Evolutionary conservation across 1,140 invertebrate species (phyloP).

Genomic region (Drosophila ohnishii): DNA sequence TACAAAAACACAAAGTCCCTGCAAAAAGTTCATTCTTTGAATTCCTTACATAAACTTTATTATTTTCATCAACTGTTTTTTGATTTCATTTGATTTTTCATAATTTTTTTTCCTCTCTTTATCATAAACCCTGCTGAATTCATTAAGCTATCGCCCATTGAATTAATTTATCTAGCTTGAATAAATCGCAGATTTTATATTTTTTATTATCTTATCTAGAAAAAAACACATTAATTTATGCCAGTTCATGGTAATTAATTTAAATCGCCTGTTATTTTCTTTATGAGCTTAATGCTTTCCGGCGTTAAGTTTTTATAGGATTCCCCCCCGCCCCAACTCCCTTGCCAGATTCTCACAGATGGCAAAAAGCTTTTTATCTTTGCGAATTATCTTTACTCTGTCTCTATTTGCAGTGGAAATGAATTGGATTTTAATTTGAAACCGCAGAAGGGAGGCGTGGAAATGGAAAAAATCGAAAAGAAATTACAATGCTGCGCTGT

Average conservation of each 20-base stretch:
- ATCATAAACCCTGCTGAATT: constrained; percentile 2
- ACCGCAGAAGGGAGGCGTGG: constrained; percentile 11
- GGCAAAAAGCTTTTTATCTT: constrained; percentile 7
- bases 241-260: constrained; percentile 23
- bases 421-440: constrained; percentile 57
- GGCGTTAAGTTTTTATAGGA: constrained; percentile 9
- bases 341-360: not conserved
- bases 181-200: constrained; percentile 5
- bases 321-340: not conserved
- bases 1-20: not conserved
- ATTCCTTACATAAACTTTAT: constrained; percentile 1
- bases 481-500: constrained; percentile 42
- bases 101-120: constrained; percentile 3
- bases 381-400: constrained; percentile 13
- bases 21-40: constrained; percentile 7
- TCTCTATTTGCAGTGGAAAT: constrained; percentile 50
- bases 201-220: not conserved
- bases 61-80: not conserved
- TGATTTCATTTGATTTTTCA: not conserved
- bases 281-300: constrained; percentile 28
- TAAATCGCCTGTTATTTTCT: constrained; percentile 15
- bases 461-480: constrained; percentile 29
- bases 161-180: constrained; percentile 17
- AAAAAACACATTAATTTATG: constrained; percentile 11
- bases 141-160: not conserved